Conservation (phyloP, 2,888 invertebrate species). For the Drosophila quasianomalipes region DNA sequence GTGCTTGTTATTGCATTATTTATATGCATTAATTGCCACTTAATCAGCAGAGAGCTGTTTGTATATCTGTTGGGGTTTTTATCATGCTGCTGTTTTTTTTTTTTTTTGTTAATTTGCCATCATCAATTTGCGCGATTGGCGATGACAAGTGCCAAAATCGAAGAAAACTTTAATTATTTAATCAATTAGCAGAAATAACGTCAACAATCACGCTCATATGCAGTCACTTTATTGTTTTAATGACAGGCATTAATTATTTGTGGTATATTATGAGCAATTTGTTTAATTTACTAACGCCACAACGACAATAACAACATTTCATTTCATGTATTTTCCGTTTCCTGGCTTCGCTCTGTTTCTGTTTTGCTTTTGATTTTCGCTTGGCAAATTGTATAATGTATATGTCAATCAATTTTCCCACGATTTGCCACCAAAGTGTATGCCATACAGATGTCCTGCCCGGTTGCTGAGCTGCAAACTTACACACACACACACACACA, state of each 20-base stretch:
- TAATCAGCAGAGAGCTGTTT: constrained; percentile 42
- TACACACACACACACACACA: constrained; percentile 8
- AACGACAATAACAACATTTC: constrained; percentile 22
- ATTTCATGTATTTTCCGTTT: constrained; percentile 44
- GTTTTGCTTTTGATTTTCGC: constrained; percentile 57
- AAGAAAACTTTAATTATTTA: constrained; percentile 55
- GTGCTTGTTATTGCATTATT: constrained; percentile 57
- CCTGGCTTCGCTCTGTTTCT: constrained; percentile 34
- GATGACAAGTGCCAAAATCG: constrained; percentile 49
- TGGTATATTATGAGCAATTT: constrained; percentile 73
- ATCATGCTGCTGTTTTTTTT: background rate
- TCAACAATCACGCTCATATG: constrained; percentile 30
- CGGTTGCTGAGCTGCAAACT: constrained; percentile 24
- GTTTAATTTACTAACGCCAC: constrained; percentile 51
- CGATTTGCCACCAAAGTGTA: constrained; percentile 78
- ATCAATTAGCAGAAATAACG: constrained; percentile 43
- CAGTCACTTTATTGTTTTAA: constrained; percentile 70
- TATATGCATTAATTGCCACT: constrained; percentile 61
- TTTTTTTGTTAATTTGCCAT: constrained; percentile 26
- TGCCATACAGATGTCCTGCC: constrained; percentile 51
- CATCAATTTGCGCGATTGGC: constrained; percentile 33
- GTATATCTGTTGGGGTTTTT: constrained; percentile 3
- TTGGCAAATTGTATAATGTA: constrained; percentile 79
- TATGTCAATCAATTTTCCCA: constrained; percentile 83
- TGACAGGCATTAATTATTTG: constrained; percentile 76